phyloP scores from a whole-genome alignment of 1,140 invertebrate genomes.

The Drosophila dunni region DNA sequence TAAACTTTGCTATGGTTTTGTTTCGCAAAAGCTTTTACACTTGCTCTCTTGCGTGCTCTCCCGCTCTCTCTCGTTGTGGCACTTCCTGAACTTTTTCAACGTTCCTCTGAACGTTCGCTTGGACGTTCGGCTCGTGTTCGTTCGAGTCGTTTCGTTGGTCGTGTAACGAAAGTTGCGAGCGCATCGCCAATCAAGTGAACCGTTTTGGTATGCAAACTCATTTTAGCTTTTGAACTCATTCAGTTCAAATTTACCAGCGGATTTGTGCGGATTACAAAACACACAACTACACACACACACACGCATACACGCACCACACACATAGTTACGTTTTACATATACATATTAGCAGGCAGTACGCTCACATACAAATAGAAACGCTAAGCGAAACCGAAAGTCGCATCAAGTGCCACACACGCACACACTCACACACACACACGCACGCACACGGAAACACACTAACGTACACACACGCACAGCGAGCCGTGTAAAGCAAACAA shows the following conservation, averaged over 20 bases:
- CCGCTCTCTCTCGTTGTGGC: neutral
- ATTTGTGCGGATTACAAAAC: constrained; percentile 80
- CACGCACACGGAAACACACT: neutral
- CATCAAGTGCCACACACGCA: constrained; percentile 34
- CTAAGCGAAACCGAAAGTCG: constrained; percentile 27
- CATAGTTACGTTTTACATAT: constrained; percentile 1
- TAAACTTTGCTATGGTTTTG: constrained; percentile 6
- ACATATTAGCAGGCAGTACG: neutral
- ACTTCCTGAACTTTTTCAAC: constrained; percentile 17
- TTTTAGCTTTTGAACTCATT: constrained; percentile 82
- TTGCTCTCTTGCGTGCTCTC: neutral
- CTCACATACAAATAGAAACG: constrained; percentile 3
- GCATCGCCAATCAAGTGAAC: constrained; percentile 43
- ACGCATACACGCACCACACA: constrained; percentile 4
- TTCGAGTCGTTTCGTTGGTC: constrained; percentile 5
- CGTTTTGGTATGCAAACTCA: constrained; percentile 76
- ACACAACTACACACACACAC: constrained; percentile 46
- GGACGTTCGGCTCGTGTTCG: constrained; percentile 13
- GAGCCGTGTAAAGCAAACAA: constrained; percentile 51
- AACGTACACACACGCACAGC: neutral
- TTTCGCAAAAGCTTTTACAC: neutral
- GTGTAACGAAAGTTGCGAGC: constrained; percentile 30
- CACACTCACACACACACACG: constrained; percentile 3
- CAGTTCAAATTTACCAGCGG: constrained; percentile 82
- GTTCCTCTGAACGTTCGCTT: constrained; percentile 13